A percentile compares a stretch with the other conserved stretches of the same genome.
phyloP scores from a whole-genome alignment of 2,113 vertebrate species.

The Chinchilla lanigera region DNA sequence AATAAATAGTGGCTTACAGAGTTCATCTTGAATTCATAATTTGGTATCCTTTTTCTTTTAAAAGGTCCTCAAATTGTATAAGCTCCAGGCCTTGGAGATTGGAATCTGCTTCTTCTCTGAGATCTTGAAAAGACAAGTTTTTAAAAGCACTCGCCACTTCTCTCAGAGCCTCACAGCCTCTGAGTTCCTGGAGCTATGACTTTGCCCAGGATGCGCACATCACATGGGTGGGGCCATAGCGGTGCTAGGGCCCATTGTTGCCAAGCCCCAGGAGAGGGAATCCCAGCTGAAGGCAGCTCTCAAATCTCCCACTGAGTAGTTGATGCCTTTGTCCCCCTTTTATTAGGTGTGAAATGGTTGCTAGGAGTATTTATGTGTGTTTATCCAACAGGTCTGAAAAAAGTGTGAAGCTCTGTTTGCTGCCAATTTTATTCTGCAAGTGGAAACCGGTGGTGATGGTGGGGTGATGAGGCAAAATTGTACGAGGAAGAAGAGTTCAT shows the following conservation, averaged over 20 bases:
- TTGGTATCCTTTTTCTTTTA: slow-evolving; percentile 33
- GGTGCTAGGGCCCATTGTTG: background rate
- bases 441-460: slow-evolving; percentile 26
- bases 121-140: background rate
- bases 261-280: background rate
- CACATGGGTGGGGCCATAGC: fast-evolving
- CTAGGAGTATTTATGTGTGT: slow-evolving; percentile 31
- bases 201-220: background rate
- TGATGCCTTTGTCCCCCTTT: background rate
- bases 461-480: slow-evolving; percentile 2
- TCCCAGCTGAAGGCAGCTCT: background rate
- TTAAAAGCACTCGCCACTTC: background rate
- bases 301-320: background rate
- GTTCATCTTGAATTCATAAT: background rate
- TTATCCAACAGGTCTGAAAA: slow-evolving; percentile 57
- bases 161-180: too few species aligned
- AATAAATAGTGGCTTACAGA: slow-evolving; percentile 45
- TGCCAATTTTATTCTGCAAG: slow-evolving; percentile 45
- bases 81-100: background rate
- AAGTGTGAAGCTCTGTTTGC: slow-evolving; percentile 34
- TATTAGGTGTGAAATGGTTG: slow-evolving; percentile 57
- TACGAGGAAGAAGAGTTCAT: background rate
- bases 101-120: background rate
- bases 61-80: background rate
- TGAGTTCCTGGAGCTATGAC: background rate